Percentiles rank a stretch among this genome's conserved stretches.
phyloP scores from a whole-genome alignment of 1,140 invertebrate genomes.

The Gyrodactylus bullatarudis region DNA sequence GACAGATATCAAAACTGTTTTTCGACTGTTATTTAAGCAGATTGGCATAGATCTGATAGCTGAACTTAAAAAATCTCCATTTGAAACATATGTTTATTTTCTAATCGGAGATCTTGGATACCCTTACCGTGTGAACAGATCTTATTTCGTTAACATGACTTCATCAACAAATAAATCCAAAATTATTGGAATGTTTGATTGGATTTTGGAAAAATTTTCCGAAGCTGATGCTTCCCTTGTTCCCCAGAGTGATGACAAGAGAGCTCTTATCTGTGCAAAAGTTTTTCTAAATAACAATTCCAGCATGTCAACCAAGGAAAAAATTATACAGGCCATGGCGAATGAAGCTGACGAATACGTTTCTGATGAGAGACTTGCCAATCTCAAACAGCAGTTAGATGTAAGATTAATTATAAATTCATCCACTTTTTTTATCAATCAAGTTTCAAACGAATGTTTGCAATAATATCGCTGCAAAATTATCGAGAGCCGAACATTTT shows the following conservation, averaged over 20 bases:
- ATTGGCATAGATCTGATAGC: background rate
- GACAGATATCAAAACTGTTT: background rate
- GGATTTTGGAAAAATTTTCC: background rate
- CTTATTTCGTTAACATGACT: background rate
- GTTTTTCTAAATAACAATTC: background rate
- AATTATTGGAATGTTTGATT: background rate
- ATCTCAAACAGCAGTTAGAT: background rate
- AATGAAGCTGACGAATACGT: background rate
- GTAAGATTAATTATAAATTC: no score
- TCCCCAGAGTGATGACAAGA: background rate
- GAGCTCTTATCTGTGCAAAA: background rate
- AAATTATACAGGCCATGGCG: background rate
- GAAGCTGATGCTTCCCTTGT: background rate
- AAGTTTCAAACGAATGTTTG: no score
- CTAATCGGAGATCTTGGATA: background rate
- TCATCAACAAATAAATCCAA: background rate
- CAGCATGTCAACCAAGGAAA: background rate
- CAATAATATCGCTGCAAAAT: no score
- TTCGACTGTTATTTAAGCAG: background rate
- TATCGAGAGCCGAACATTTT: no score
- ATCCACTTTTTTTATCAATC: no score
- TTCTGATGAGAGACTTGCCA: background rate
- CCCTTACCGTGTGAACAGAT: background rate
- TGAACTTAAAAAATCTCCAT: background rate
- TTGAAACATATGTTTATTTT: background rate